These are phyloP conservation scores for Clepsis dumicolana DNA, from an alignment of 2,888 invertebrate species.

Conservation along the genomic window DNA sequence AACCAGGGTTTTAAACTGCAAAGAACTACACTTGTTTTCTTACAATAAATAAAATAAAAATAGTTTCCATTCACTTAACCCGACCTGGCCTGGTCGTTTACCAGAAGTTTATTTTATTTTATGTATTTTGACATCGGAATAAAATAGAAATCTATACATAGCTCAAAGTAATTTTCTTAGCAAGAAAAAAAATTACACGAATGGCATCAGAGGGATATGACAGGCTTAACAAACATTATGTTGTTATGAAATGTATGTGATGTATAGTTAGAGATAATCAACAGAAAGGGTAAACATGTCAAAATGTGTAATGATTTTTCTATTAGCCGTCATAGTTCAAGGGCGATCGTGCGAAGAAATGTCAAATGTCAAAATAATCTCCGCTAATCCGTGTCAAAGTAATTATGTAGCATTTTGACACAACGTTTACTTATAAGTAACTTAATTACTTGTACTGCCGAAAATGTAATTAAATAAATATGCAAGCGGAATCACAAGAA, in stretches of 20 bases:
- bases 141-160: no score
- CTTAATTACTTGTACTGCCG: not conserved
- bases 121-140: no score
- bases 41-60: no score
- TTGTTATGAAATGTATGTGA: not conserved
- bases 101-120: no score
- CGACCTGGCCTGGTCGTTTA: no score
- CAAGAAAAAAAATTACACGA: no score
- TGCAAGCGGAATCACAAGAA: not conserved
- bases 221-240: not conserved
- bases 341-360: not conserved
- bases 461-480: not conserved
- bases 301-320: constrained; percentile 1
- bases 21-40: no score
- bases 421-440: not conserved
- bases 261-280: not conserved
- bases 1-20: no score
- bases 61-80: no score
- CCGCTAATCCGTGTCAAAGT: constrained; percentile 7
- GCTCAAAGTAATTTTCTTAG: no score
- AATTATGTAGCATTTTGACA: constrained; percentile 1
- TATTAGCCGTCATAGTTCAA: constrained; percentile 10
- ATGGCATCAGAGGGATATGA: no score
- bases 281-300: not conserved
- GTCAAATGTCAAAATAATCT: constrained; percentile 11